These are phyloP conservation scores for Pectinophora gossypiella DNA, from an alignment of 1,140 invertebrate species.

Conservation along the genomic window DNA sequence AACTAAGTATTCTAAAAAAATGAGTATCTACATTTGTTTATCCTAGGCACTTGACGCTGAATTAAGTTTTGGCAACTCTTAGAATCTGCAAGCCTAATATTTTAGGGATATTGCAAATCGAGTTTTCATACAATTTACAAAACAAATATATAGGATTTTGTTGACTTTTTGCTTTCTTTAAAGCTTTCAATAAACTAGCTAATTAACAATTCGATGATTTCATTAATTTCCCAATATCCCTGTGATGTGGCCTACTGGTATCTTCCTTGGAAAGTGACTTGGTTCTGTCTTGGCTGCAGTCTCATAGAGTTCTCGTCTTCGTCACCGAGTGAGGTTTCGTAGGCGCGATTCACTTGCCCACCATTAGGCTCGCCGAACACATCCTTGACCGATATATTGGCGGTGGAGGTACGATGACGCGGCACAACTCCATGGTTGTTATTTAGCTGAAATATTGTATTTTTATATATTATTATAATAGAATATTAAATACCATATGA, in stretches of 20 bases:
- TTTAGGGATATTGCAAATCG: not conserved
- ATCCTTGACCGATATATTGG: conserved; percentile 78
- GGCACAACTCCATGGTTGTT: conserved; percentile 62
- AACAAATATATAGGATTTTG: not conserved
- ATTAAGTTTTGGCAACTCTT: conserved; percentile 43
- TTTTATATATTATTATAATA: no score
- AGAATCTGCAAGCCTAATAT: conserved; percentile 11
- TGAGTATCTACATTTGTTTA: conserved; percentile 63
- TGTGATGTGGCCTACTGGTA: conserved; percentile 34
- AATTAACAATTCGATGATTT: no score
- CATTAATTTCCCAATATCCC: not conserved
- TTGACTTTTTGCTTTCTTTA: not conserved
- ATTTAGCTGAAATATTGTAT: conserved; percentile 67
- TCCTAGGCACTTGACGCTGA: conserved; percentile 35
- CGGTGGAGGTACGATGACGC: conserved; percentile 76
- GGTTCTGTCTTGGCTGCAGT: conserved; percentile 72
- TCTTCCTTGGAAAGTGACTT: conserved; percentile 69
- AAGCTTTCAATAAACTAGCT: not conserved
- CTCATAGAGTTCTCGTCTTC: conserved; percentile 77
- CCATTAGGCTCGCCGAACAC: conserved; percentile 77
- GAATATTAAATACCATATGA: no score
- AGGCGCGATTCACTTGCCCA: conserved; percentile 77
- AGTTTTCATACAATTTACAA: not conserved
- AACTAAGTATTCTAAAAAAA: conserved; percentile 30
- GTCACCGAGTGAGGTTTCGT: conserved; percentile 76